These are phyloP conservation scores for Mimachlamys varia DNA, from an alignment of 2,888 invertebrate species.

Conservation along the genomic window DNA sequence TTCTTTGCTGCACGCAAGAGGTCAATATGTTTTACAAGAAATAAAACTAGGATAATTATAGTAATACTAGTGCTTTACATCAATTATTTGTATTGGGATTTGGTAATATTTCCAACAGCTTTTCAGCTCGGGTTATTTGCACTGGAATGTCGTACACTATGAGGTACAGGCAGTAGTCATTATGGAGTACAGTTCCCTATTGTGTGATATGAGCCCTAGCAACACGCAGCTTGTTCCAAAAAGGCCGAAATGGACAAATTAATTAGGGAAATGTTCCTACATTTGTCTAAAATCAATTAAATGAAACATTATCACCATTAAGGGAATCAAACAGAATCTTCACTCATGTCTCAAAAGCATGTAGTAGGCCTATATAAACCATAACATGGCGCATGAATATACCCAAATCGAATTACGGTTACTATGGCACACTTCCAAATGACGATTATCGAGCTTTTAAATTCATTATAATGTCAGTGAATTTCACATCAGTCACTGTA, in stretches of 20 bases:
- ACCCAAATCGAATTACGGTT: neutral
- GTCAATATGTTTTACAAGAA: neutral
- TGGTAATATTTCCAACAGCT: neutral
- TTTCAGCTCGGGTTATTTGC: neutral
- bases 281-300: slow-evolving; percentile 10
- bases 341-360: slow-evolving; percentile 13
- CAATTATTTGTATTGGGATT: neutral
- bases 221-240: neutral
- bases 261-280: neutral
- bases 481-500: neutral
- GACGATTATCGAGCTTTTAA: slow-evolving; percentile 8
- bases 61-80: neutral
- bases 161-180: neutral
- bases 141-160: neutral
- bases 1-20: neutral
- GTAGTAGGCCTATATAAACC: neutral
- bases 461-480: neutral
- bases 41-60: neutral
- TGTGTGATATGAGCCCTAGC: neutral
- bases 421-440: neutral
- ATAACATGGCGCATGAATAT: neutral
- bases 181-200: neutral
- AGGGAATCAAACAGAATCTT: neutral
- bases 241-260: neutral
- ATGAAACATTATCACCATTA: neutral